phyloP scores from a whole-genome alignment of 2,113 vertebrate genomes.

The Crotalus helleri region DNA sequence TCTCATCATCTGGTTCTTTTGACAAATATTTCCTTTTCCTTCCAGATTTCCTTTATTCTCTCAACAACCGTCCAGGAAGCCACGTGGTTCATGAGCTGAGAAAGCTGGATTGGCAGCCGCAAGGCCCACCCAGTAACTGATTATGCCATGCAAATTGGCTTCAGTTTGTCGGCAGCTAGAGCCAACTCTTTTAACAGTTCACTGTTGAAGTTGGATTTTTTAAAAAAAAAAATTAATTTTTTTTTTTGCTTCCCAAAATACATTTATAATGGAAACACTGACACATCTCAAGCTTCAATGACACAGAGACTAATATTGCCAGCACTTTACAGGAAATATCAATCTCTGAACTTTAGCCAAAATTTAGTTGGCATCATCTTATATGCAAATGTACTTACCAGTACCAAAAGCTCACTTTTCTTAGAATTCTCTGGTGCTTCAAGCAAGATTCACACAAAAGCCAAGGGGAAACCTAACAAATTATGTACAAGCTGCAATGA shows the following conservation, averaged over 20 bases:
- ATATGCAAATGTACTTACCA: background rate
- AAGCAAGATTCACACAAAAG: background rate
- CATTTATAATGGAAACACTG: slow-evolving; percentile 17
- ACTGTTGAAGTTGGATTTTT: background rate
- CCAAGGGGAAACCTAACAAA: background rate
- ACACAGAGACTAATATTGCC: background rate
- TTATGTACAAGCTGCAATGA: background rate
- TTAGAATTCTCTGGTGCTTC: background rate
- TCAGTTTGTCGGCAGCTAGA: background rate
- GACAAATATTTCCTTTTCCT: background rate
- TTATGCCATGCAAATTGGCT: background rate
- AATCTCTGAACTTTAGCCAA: background rate
- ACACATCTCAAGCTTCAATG: background rate
- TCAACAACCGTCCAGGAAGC: background rate
- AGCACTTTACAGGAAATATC: background rate
- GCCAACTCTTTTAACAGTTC: background rate
- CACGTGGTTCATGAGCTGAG: background rate
- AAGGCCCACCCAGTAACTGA: background rate
- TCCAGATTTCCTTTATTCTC: background rate
- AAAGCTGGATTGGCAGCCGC: background rate
- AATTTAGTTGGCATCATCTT: background rate
- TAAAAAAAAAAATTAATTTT: background rate
- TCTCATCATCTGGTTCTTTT: background rate
- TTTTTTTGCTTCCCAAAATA: background rate
- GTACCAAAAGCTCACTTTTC: background rate